Conservation (phyloP, 2,888 invertebrate species). For the Limnephilus marmoratus region DNA sequence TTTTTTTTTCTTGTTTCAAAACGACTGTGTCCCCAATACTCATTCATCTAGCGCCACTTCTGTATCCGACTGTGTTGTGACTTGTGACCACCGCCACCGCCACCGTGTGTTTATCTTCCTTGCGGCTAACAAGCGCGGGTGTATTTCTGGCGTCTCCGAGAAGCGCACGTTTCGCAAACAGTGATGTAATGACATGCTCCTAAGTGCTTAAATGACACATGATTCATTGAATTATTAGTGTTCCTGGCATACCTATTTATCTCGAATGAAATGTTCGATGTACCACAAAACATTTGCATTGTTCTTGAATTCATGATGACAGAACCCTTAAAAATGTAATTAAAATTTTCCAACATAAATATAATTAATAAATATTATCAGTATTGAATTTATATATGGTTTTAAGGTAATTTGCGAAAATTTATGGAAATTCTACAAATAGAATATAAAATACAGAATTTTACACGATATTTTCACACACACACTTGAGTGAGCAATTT, state of each 20-base stretch:
- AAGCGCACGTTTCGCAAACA: constrained; percentile 48
- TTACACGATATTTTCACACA: background rate
- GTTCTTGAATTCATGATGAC: background rate
- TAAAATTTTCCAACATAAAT: background rate
- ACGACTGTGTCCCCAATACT: constrained; percentile 63
- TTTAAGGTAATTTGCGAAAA: background rate
- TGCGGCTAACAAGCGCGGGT: constrained; percentile 36
- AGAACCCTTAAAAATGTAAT: background rate
- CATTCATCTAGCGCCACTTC: constrained; percentile 57
- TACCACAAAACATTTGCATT: background rate
- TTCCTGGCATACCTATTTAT: background rate
- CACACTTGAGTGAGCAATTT: background rate
- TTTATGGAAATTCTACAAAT: background rate
- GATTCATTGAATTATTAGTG: constrained; percentile 17
- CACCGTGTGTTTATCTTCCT: constrained; percentile 52
- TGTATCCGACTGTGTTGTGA: constrained; percentile 28
- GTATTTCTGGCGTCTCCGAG: constrained; percentile 47
- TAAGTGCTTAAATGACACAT: constrained; percentile 18
- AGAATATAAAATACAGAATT: background rate
- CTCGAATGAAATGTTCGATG: background rate
- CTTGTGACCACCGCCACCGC: background rate
- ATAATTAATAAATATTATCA: background rate
- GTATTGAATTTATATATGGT: background rate
- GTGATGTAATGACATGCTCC: constrained; percentile 50
- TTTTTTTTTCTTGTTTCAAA: constrained; percentile 54